These are phyloP conservation scores for Acleris emargana DNA, from an alignment of 2,888 invertebrate genomes.

Conservation along the genomic window DNA sequence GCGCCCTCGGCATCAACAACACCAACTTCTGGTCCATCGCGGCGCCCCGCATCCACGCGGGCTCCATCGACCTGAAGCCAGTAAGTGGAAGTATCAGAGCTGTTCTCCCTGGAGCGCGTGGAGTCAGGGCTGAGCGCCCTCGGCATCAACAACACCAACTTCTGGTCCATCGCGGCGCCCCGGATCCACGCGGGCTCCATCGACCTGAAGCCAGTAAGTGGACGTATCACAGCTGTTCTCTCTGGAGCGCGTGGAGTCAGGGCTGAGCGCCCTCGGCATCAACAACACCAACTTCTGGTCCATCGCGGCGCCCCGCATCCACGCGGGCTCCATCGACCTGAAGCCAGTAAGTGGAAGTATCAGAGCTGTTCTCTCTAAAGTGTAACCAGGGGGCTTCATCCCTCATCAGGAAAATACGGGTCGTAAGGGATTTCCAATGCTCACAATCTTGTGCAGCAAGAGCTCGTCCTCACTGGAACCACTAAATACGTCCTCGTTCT, in stretches of 20 bases:
- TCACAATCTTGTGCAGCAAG: no score
- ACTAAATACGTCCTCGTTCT: no score
- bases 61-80: slow-evolving; percentile 63
- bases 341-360: slow-evolving; percentile 57
- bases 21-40: slow-evolving; percentile 78
- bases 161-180: slow-evolving; percentile 75
- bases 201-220: slow-evolving; percentile 62
- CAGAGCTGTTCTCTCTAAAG: slow-evolving; percentile 56
- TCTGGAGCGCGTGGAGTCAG: slow-evolving; percentile 54
- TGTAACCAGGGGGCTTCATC: no score
- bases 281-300: slow-evolving; percentile 80
- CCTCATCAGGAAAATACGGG: slow-evolving; percentile 3
- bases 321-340: slow-evolving; percentile 58
- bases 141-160: slow-evolving; percentile 75
- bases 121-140: slow-evolving; percentile 54
- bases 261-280: slow-evolving; percentile 58
- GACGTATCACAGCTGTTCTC: slow-evolving; percentile 50
- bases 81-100: slow-evolving; percentile 47
- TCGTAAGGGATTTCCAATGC: no score
- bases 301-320: slow-evolving; percentile 65
- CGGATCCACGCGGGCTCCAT: slow-evolving; percentile 62
- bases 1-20: slow-evolving; percentile 66
- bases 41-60: slow-evolving; percentile 63
- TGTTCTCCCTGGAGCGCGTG: slow-evolving; percentile 59
- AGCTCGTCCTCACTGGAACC: no score